A percentile compares a stretch with the other conserved stretches of the same genome.
phyloP scores from a whole-genome alignment of 2,888 invertebrate genomes.

The Drosophila mimetica region DNA sequence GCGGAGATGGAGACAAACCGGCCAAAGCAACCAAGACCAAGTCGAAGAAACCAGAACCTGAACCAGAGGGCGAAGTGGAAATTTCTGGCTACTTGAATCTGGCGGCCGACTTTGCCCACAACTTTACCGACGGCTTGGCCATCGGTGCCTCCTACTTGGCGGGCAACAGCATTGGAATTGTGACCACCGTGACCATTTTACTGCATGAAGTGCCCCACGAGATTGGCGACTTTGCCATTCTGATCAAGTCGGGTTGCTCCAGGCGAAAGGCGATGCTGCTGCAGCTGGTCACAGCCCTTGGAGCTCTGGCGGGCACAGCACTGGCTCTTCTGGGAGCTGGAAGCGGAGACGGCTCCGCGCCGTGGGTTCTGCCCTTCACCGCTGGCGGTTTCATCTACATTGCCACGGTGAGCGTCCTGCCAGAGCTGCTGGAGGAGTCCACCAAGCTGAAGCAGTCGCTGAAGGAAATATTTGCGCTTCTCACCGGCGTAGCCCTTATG shows the following conservation, averaged over 20 bases:
- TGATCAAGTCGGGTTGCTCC: constrained; percentile 98
- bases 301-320: constrained; percentile 97
- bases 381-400: constrained; percentile 99
- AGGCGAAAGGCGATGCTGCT: constrained; percentile 97
- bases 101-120: constrained; percentile 99
- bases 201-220: constrained; percentile 99
- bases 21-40: constrained; percentile 82
- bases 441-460: constrained; percentile 94
- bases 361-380: constrained; percentile 97
- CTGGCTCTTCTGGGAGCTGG: constrained; percentile 93
- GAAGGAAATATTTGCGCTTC: constrained; percentile 94
- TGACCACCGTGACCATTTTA: constrained; percentile 97
- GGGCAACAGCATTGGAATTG: constrained; percentile 92
- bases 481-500: constrained; percentile 97
- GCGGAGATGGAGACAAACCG: constrained; percentile 63
- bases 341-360: constrained; percentile 87
- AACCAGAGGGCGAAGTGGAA: constrained; percentile 86
- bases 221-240: constrained; percentile 99
- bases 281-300: constrained; percentile 96
- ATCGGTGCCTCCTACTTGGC: constrained; percentile 99
- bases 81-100: constrained; percentile 97
- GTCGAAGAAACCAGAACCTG: constrained; percentile 79
- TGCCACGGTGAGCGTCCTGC: constrained; percentile 99
- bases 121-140: constrained; percentile 99
- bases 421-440: constrained; percentile 96